Conservation (phyloP, 2,888 invertebrate genomes). For the Blomia tropicalis region DNA sequence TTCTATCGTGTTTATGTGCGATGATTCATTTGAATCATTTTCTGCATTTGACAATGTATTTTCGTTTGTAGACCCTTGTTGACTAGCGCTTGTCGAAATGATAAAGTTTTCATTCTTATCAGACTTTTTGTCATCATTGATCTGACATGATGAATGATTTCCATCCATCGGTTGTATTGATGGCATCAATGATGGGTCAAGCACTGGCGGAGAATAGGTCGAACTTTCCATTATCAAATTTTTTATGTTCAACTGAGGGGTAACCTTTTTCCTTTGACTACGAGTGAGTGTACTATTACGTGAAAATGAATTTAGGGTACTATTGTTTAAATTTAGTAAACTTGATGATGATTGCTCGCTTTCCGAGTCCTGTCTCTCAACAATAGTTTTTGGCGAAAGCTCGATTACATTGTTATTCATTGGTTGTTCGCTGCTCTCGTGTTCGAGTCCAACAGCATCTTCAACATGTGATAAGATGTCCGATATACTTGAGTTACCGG, state of each 20-base stretch:
- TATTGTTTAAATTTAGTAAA: background rate
- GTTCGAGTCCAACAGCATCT: background rate
- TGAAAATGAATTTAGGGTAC: background rate
- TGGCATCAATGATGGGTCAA: background rate
- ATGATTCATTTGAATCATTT: too few species aligned
- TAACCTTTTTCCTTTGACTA: conserved; percentile 25
- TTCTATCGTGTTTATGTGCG: background rate
- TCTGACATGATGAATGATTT: background rate
- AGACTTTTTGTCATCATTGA: background rate
- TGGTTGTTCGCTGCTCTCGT: background rate
- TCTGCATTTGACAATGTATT: too few species aligned
- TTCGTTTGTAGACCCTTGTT: background rate
- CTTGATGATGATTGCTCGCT: background rate
- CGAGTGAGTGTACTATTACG: conserved; percentile 23
- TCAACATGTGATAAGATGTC: background rate
- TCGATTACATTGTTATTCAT: background rate
- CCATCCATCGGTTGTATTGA: background rate
- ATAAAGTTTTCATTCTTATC: conserved; percentile 5
- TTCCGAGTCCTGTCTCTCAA: background rate
- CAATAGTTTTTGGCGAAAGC: background rate
- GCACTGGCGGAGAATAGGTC: conserved; percentile 8
- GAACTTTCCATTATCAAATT: conserved; percentile 22
- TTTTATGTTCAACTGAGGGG: conserved; percentile 22
- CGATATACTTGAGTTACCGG: background rate
- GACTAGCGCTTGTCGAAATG: conserved; percentile 11